Conservation (phyloP, 2,888 invertebrate species). For the Oconnorella tubifera region DNA sequence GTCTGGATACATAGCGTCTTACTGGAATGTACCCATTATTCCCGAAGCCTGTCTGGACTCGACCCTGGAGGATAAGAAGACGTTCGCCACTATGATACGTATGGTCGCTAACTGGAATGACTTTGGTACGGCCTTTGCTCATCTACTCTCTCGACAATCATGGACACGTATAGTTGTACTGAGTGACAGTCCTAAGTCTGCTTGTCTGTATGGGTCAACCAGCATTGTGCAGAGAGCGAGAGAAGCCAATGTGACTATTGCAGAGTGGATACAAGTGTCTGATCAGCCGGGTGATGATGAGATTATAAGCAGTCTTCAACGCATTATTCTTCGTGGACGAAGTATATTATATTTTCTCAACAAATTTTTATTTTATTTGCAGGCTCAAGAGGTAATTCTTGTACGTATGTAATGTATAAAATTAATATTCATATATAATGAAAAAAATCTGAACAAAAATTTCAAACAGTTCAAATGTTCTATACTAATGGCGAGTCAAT, state of each 20-base stretch:
- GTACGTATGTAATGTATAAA: too few relatives aligned
- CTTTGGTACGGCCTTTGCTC: not conserved
- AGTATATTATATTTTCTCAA: not conserved
- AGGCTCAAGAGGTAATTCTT: too few relatives aligned
- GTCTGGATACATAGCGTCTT: not conserved
- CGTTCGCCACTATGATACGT: not conserved
- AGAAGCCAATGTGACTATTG: not conserved
- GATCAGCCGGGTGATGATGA: not conserved
- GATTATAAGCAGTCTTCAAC: not conserved
- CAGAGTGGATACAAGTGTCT: not conserved
- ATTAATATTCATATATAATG: too few relatives aligned
- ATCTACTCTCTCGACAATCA: not conserved
- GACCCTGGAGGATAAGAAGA: not conserved
- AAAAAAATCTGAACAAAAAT: too few relatives aligned
- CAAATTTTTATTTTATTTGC: too few relatives aligned
- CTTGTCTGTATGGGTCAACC: not conserved
- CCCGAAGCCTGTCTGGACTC: not conserved
- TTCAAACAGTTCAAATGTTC: too few relatives aligned
- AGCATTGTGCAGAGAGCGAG: not conserved
- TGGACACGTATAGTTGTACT: not conserved
- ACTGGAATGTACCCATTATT: not conserved
- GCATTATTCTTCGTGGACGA: not conserved
- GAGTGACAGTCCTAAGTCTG: not conserved
- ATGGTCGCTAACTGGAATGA: not conserved
- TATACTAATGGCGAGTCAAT: too few relatives aligned